These are phyloP conservation scores for Volucella zonaria DNA, from an alignment of 2,888 invertebrate species.

Conservation along the genomic window DNA sequence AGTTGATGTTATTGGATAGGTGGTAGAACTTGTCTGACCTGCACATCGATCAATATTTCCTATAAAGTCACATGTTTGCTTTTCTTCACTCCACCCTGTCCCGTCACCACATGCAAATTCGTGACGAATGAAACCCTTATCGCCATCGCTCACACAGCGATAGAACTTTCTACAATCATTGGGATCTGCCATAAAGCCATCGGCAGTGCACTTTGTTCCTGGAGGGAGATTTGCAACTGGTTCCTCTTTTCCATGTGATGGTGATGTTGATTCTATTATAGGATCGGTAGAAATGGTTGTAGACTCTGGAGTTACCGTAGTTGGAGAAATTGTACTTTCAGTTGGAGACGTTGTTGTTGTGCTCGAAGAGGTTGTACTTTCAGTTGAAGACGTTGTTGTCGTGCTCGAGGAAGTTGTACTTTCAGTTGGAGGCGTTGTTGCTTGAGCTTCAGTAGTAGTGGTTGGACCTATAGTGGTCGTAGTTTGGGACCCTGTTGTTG, in stretches of 20 bases:
- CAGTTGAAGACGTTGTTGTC: slow-evolving; percentile 18
- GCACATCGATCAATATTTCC: slow-evolving; percentile 79
- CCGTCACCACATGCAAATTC: slow-evolving; percentile 87
- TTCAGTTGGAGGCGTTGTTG: slow-evolving; percentile 35
- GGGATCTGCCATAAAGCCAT: slow-evolving; percentile 86
- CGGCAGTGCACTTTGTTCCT: slow-evolving; percentile 83
- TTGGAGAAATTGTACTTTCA: slow-evolving; percentile 4
- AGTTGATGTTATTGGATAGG: slow-evolving; percentile 65
- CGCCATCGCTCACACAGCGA: slow-evolving; percentile 84
- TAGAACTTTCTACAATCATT: slow-evolving; percentile 85
- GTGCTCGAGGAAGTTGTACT: neutral
- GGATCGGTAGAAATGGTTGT: slow-evolving; percentile 69
- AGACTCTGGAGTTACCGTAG: neutral
- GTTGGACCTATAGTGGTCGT: neutral
- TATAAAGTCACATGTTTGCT: slow-evolving; percentile 85
- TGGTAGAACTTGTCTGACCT: slow-evolving; percentile 74
- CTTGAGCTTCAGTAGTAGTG: slow-evolving; percentile 69
- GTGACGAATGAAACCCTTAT: slow-evolving; percentile 83
- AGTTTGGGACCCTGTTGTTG: slow-evolving; percentile 13
- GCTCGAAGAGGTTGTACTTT: slow-evolving; percentile 28
- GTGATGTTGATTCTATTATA: slow-evolving; percentile 74
- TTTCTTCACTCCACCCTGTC: slow-evolving; percentile 88
- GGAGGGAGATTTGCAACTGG: slow-evolving; percentile 78
- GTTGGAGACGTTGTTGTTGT: slow-evolving; percentile 60
- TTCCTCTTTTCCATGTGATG: slow-evolving; percentile 51